These are phyloP conservation scores for Pipa parva DNA, from an alignment of 2,113 vertebrate genomes.

Conservation along the genomic window DNA sequence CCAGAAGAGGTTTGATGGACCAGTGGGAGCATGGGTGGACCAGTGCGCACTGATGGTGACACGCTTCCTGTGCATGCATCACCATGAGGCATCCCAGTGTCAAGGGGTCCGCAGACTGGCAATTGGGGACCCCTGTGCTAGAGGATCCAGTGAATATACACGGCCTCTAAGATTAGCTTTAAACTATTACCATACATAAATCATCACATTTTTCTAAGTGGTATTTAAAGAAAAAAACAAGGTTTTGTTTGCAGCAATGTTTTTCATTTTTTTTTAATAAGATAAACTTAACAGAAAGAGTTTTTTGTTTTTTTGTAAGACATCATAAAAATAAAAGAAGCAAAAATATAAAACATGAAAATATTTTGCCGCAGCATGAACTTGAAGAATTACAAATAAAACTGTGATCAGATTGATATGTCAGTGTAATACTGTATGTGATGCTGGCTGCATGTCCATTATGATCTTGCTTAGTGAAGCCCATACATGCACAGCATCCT, in stretches of 20 bases:
- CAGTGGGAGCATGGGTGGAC: no score
- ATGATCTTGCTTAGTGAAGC: slow-evolving; percentile 65
- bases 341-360: slow-evolving; percentile 73
- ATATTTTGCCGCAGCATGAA: slow-evolving; percentile 89
- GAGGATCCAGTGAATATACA: no score
- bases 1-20: no score
- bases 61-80: no score
- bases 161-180: no score
- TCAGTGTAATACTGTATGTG: slow-evolving; percentile 62
- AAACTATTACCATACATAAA: no score
- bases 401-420: slow-evolving; percentile 74
- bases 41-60: no score
- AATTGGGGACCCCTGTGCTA: no score
- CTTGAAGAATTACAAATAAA: slow-evolving; percentile 89
- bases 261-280: slow-evolving; percentile 24
- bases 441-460: slow-evolving; percentile 48
- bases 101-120: no score
- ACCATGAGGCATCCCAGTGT: no score
- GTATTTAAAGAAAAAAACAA: not conserved
- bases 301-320: slow-evolving; percentile 56
- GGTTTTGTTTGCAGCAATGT: slow-evolving; percentile 14
- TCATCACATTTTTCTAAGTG: no score
- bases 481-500: slow-evolving; percentile 75
- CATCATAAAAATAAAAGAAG: slow-evolving; percentile 67
- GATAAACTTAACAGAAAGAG: slow-evolving; percentile 70